Evolutionary conservation across 2,888 invertebrate genomes (phyloP).

Genomic region (Dolomedes plantarius): DNA sequence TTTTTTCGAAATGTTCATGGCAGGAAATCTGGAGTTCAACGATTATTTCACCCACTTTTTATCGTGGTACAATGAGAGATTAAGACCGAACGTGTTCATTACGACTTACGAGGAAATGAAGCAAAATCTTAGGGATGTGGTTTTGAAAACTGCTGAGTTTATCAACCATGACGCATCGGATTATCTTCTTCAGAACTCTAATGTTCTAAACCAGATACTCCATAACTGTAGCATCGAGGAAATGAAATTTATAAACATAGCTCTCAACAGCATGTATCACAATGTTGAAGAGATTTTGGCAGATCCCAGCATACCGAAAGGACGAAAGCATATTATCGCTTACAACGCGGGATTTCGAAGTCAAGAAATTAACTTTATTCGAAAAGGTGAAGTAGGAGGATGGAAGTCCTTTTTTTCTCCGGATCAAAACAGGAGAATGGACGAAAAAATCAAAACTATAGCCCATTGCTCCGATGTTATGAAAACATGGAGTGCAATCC

Average conservation of each 20-base stretch:
- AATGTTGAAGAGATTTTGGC: neutral
- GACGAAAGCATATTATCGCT: constrained; percentile 43
- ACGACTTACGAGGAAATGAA: constrained; percentile 78
- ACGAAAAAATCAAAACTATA: constrained; percentile 25
- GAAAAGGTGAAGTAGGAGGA: constrained; percentile 42
- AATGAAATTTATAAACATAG: constrained; percentile 50
- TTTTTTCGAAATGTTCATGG: constrained; percentile 76
- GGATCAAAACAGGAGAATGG: constrained; percentile 28
- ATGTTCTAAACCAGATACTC: constrained; percentile 32
- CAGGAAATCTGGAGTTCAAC: constrained; percentile 75
- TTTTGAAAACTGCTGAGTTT: constrained; percentile 73
- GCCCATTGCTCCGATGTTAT: constrained; percentile 32
- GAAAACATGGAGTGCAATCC: constrained; percentile 33
- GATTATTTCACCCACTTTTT: constrained; percentile 60
- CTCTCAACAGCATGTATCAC: constrained; percentile 17
- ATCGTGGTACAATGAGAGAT: constrained; percentile 69
- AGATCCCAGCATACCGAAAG: constrained; percentile 35
- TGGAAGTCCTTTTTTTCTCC: constrained; percentile 33
- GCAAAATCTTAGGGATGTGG: constrained; percentile 65
- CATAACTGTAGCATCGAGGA: constrained; percentile 56
- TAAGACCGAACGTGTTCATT: constrained; percentile 75
- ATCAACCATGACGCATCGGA: constrained; percentile 42
- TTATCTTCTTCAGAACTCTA: constrained; percentile 26
- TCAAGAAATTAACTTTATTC: constrained; percentile 26
- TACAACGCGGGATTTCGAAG: constrained; percentile 22